Percentiles rank a stretch among this genome's conserved stretches.
These are phyloP conservation scores for Dryomyza anilis DNA, from an alignment of 2,888 invertebrate species.

Conservation along the genomic window DNA sequence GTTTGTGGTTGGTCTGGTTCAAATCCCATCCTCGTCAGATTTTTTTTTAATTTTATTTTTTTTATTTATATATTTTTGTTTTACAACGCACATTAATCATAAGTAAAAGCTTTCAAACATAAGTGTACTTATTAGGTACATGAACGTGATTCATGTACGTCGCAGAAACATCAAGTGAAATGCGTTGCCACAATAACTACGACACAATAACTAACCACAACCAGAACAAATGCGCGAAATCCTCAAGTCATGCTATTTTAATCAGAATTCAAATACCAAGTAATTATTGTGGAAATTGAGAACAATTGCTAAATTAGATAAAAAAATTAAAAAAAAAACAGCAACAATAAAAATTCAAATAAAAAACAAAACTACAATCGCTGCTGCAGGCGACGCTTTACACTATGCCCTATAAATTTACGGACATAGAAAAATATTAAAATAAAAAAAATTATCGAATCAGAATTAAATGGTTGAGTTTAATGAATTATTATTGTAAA, in stretches of 20 bases:
- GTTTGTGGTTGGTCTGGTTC: conserved; percentile 88
- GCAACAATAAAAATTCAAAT: neutral
- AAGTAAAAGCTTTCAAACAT: neutral
- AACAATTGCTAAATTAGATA: conserved; percentile 8
- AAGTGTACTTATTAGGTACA: neutral
- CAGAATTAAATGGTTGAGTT: no score
- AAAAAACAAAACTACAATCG: neutral
- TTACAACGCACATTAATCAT: neutral
- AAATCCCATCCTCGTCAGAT: conserved; percentile 80
- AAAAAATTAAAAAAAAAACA: neutral
- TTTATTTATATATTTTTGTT: neutral
- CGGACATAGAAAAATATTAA: no score
- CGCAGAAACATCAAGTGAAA: neutral
- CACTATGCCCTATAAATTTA: no score
- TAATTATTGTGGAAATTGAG: neutral
- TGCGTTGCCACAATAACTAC: neutral
- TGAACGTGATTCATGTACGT: neutral
- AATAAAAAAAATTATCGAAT: no score
- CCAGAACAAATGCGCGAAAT: neutral
- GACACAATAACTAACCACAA: neutral
- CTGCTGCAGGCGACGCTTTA: neutral
- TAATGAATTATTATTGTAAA: no score
- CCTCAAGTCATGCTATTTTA: conserved; percentile 4
- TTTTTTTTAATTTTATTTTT: conserved; percentile 44
- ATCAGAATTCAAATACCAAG: conserved; percentile 23